phyloP scores from a whole-genome alignment of 2,888 invertebrate genomes.

The Junonia oenone region DNA sequence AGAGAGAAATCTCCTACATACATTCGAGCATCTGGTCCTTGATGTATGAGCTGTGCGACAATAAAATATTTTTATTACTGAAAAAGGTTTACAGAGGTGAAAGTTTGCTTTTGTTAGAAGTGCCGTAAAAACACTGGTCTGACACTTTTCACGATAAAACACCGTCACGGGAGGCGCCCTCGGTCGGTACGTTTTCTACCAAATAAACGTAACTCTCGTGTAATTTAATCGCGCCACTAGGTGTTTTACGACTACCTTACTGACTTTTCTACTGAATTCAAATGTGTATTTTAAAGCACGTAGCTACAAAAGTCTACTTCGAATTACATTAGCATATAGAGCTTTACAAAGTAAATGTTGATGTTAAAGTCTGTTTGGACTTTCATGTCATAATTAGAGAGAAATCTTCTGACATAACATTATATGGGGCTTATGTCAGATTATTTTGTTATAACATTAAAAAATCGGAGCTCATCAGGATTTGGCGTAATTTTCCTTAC shows the following conservation, averaged over 20 bases:
- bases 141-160: constrained; percentile 69
- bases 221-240: constrained; percentile 53
- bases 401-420: not conserved
- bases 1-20: constrained; percentile 7
- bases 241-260: constrained; percentile 31
- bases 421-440: not conserved
- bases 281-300: constrained; percentile 31
- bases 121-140: constrained; percentile 58
- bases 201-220: constrained; percentile 54
- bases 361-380: constrained; percentile 8
- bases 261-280: constrained; percentile 23
- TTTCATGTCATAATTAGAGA: constrained; percentile 12
- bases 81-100: constrained; percentile 56
- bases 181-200: constrained; percentile 41
- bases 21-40: not conserved
- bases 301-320: constrained; percentile 20
- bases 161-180: constrained; percentile 55
- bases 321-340: constrained; percentile 22
- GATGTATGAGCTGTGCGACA: constrained; percentile 26
- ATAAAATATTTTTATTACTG: constrained; percentile 60
- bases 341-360: constrained; percentile 17
- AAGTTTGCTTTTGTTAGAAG: constrained; percentile 64
- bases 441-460: no score
- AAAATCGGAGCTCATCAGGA: not conserved
- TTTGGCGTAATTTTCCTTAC: not conserved